These are phyloP conservation scores for Pluvianellus socialis DNA, from an alignment of 2,113 vertebrate genomes.

Conservation along the genomic window DNA sequence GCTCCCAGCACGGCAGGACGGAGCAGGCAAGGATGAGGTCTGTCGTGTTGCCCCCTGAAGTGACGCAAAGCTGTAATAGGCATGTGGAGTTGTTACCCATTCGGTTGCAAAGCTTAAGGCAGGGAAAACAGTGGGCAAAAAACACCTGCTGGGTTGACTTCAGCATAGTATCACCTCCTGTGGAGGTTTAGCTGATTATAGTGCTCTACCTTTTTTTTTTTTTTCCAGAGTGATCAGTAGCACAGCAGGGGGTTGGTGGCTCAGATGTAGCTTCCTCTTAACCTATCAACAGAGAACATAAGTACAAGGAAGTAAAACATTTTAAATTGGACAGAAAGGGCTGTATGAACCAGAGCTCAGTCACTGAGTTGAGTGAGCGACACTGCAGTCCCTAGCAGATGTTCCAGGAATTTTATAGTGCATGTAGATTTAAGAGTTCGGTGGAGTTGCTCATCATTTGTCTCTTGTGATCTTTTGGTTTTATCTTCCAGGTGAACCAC, in stretches of 20 bases:
- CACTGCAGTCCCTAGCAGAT: not conserved
- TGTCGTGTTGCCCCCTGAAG: not conserved
- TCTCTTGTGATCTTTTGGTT: not conserved
- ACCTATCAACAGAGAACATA: not conserved
- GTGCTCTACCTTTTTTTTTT: not conserved
- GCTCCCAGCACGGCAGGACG: not conserved
- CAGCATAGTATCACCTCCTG: not conserved
- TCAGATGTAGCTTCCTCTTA: not conserved
- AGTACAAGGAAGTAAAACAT: not conserved
- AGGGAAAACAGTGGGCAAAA: not conserved
- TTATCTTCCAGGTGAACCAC: not conserved
- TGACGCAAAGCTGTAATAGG: not conserved
- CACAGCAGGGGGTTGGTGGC: not conserved
- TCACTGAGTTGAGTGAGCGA: not conserved
- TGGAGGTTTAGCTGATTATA: not conserved
- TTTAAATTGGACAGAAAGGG: not conserved
- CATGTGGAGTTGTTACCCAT: not conserved
- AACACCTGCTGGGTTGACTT: not conserved
- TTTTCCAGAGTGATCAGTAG: not conserved
- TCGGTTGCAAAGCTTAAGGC: not conserved
- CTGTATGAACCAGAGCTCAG: not conserved
- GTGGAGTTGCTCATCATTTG: not conserved
- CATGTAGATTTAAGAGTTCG: not conserved
- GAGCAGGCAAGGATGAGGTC: not conserved
- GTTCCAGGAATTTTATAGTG: not conserved